These are phyloP conservation scores for Hyles lineata DNA, from an alignment of 2,888 invertebrate genomes.

Conservation along the genomic window DNA sequence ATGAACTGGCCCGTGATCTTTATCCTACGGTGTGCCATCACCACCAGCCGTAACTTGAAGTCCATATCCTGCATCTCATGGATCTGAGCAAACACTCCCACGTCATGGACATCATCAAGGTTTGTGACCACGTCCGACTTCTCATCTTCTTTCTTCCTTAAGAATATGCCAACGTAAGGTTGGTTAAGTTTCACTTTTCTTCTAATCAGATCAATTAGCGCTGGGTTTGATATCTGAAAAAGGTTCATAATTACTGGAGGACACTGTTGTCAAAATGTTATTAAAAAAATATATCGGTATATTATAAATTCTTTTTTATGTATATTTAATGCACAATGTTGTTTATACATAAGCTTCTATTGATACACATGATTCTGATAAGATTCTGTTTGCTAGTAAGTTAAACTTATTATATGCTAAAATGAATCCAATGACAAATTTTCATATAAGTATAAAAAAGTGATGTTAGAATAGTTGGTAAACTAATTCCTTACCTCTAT, in stretches of 20 bases:
- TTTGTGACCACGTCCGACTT: conserved; percentile 93
- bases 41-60: conserved; percentile 94
- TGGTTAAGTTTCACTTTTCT: conserved; percentile 97
- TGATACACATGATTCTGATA: too few species aligned
- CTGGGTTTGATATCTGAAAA: conserved; percentile 92
- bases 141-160: conserved; percentile 95
- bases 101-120: conserved; percentile 93
- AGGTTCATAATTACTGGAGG: background rate
- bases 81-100: conserved; percentile 99
- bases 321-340: too few species aligned
- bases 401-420: too few species aligned
- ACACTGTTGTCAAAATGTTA: too few species aligned
- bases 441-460: too few species aligned
- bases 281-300: too few species aligned
- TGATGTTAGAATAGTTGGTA: background rate
- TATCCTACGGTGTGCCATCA: conserved; percentile 97
- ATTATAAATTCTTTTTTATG: too few species aligned
- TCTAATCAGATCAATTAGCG: conserved; percentile 94
- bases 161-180: conserved; percentile 98
- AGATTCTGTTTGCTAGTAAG: too few species aligned
- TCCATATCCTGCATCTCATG: conserved; percentile 98
- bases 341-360: too few species aligned
- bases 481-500: conserved; percentile 89
- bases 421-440: too few species aligned
- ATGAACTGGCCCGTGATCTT: conserved; percentile 91